These are phyloP conservation scores for Venustaconcha ellipsiformis DNA, from an alignment of 1,140 invertebrate species.

Conservation along the genomic window DNA sequence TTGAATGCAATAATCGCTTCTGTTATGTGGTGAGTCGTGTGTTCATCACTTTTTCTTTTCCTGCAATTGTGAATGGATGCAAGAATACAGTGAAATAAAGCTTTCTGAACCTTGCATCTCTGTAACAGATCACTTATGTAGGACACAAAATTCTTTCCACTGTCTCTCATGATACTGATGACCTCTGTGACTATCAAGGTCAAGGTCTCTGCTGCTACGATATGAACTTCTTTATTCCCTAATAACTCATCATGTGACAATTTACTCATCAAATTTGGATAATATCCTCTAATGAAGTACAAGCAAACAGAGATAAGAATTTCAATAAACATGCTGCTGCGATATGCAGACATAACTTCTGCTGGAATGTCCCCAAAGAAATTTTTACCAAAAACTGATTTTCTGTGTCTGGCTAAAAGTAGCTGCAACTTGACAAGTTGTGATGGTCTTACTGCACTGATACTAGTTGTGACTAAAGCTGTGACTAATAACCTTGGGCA, in stretches of 20 bases:
- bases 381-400: slow-evolving; percentile 84
- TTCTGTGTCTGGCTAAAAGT: slow-evolving; percentile 81
- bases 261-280: slow-evolving; percentile 78
- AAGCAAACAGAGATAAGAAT: slow-evolving; percentile 83
- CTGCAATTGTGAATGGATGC: slow-evolving; percentile 80
- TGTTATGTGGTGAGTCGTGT: slow-evolving; percentile 76
- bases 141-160: slow-evolving; percentile 82
- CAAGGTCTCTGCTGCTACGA: slow-evolving; percentile 82
- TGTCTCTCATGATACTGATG: slow-evolving; percentile 85
- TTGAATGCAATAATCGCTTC: slow-evolving; percentile 89
- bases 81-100: slow-evolving; percentile 86
- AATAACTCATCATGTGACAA: slow-evolving; percentile 80
- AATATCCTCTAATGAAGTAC: slow-evolving; percentile 86
- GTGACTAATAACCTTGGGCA: slow-evolving; percentile 82
- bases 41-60: slow-evolving; percentile 35
- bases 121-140: slow-evolving; percentile 86
- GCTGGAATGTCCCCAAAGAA: slow-evolving; percentile 79
- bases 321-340: slow-evolving; percentile 88
- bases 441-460: slow-evolving; percentile 70
- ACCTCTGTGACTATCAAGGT: slow-evolving; percentile 83
- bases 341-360: slow-evolving; percentile 70
- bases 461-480: slow-evolving; percentile 78
- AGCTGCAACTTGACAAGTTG: slow-evolving; percentile 74
- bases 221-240: slow-evolving; percentile 81
- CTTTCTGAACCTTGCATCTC: slow-evolving; percentile 89